Evolutionary conservation across 2,113 vertebrate genomes (phyloP).

Genomic region (Phalacrocorax pelagicus): DNA sequence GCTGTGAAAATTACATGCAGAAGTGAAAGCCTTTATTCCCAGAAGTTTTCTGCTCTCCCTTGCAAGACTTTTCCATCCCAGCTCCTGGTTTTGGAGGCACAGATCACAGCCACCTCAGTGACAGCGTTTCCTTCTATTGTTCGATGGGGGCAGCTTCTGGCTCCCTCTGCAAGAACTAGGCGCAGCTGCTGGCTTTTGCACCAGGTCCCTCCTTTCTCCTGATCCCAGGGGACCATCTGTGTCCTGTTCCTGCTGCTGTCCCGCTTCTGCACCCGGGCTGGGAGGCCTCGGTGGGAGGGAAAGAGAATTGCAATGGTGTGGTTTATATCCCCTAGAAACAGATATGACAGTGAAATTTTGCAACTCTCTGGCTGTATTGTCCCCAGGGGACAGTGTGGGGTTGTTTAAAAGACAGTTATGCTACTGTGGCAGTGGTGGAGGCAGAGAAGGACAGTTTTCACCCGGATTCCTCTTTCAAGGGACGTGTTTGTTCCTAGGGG

Average conservation of each 20-base stretch:
- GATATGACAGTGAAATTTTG: neutral
- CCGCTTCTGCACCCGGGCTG: neutral
- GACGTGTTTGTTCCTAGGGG: neutral
- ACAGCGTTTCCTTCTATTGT: neutral
- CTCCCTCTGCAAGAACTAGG: fast-evolving
- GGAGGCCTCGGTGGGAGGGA: neutral
- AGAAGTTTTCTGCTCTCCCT: neutral
- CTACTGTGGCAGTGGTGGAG: neutral
- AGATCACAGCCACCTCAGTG: neutral
- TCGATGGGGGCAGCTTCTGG: neutral
- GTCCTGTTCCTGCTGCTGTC: neutral
- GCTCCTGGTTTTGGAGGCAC: neutral
- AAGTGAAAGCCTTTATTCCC: neutral
- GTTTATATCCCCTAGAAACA: neutral
- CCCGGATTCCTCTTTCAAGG: neutral
- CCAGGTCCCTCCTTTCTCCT: neutral
- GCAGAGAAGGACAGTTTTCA: neutral
- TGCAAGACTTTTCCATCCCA: neutral
- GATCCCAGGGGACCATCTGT: neutral
- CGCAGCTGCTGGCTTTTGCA: neutral
- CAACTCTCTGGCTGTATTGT: neutral
- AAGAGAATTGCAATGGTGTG: neutral
- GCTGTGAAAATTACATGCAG: neutral
- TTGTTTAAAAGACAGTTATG: neutral
- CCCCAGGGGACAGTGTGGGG: neutral